Conservation (phyloP, 2,888 invertebrate genomes). For the Mylabris sibirica region DNA sequence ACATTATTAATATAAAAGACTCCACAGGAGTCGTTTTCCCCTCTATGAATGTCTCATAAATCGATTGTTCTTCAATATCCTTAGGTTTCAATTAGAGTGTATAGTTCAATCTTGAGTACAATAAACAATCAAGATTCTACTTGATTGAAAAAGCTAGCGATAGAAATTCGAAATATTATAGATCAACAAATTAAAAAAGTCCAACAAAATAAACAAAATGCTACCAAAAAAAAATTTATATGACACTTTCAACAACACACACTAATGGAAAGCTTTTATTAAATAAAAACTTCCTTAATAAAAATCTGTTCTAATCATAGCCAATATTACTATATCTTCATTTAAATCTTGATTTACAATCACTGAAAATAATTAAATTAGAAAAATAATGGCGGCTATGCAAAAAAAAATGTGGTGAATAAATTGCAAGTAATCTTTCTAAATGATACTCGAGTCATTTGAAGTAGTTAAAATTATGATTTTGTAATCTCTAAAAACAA, state of each 20-base stretch:
- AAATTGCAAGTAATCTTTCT: conserved; percentile 39
- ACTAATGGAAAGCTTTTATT: neutral
- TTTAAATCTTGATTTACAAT: conserved; percentile 10
- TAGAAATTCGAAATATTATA: neutral
- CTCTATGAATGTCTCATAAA: too few relatives aligned
- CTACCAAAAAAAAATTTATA: neutral
- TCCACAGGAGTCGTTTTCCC: too few relatives aligned
- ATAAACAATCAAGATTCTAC: too few relatives aligned
- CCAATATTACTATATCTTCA: neutral
- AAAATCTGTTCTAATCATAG: neutral
- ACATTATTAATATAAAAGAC: too few relatives aligned
- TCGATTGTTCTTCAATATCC: too few relatives aligned
- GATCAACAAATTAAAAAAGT: neutral
- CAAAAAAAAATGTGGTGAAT: neutral
- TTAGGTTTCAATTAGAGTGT: too few relatives aligned
- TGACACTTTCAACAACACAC: neutral
- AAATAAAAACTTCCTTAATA: neutral
- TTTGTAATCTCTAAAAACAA: conserved; percentile 10
- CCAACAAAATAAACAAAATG: neutral
- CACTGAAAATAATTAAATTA: conserved; percentile 16
- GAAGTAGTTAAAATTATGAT: conserved; percentile 10
- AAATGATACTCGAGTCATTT: conserved; percentile 30
- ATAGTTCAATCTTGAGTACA: too few relatives aligned
- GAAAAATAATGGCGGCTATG: conserved; percentile 12
- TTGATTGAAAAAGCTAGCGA: too few relatives aligned